These are phyloP conservation scores for Clarias platycephalus DNA, from an alignment of 2,797 vertebrate species.

Conservation along the genomic window DNA sequence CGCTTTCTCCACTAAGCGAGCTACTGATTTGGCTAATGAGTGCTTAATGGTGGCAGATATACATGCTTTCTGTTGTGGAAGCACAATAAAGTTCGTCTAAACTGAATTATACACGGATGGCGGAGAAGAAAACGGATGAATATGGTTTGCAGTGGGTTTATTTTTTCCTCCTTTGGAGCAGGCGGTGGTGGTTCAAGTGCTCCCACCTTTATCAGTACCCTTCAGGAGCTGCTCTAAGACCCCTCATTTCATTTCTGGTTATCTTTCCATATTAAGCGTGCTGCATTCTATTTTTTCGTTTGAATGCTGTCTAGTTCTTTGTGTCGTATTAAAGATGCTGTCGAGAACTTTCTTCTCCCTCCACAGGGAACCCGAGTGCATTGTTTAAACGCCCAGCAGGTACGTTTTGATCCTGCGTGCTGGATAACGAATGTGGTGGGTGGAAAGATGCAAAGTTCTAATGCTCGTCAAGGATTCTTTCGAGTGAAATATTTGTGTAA, in stretches of 20 bases:
- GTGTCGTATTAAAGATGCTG: not conserved
- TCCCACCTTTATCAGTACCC: not conserved
- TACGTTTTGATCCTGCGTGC: not conserved
- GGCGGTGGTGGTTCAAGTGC: not conserved
- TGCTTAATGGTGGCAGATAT: constrained; percentile 35
- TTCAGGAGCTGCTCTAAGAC: not conserved
- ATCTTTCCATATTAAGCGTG: not conserved
- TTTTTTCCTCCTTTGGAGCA: not conserved
- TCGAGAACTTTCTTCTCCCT: not conserved
- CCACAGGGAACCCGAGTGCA: not conserved
- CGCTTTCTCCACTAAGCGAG: constrained; percentile 44
- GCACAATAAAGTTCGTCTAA: constrained; percentile 9
- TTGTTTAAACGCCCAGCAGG: not conserved
- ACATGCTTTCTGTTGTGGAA: constrained; percentile 35
- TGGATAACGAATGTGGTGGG: not conserved
- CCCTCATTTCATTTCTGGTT: not conserved
- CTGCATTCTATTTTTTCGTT: not conserved
- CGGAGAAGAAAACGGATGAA: not conserved
- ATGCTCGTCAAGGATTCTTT: not conserved
- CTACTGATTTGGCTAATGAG: constrained; percentile 50
- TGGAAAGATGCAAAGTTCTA: constrained; percentile 4
- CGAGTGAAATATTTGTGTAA: not conserved
- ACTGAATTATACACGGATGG: not conserved
- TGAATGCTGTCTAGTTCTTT: not conserved
- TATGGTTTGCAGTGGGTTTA: not conserved